Base-by-base conservation (phyloP, 2,888 invertebrate genomes). In the Napeogenes sylphis region DNA sequence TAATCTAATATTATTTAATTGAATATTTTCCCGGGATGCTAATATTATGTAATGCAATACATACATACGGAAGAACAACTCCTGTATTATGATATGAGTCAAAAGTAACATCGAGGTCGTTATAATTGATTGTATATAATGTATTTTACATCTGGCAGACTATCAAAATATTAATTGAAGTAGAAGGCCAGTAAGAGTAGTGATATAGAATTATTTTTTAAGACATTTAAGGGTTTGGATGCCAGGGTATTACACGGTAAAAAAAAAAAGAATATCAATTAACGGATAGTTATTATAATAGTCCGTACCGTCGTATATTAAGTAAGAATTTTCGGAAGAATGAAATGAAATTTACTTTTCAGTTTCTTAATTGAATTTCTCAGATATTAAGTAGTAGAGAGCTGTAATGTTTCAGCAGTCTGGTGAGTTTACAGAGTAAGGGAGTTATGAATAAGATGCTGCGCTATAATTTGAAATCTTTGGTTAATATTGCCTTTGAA, bases 381-480 rank as follows among this genome's bases (percentile, higher is more conserved):
- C 45, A 55, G 12, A 45, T 59, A 55, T 59, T 59, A 55, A 54
- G 55, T 55, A 45, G 35, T 45, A 45, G 45, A 55, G 45, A 13
- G 55, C 45, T 59, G 32, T 45, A 12, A 58, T 51, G 51, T 58
- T 42, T 42, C 35, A 53, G 45, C 54, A 54, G 54, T 59, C 54
- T 53, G 42, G 45, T 59, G 32, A 59, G 59, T 59, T 45, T 45
- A 54, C 46, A 45, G 35, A 33, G 5, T 51, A 14, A 33, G 45
- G 45, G 21, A 46, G 4, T 33, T 38, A 32, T 45, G 59, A 33
- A 30, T 10, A 45, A 54, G 45, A n/a, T 51, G 2, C 55, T 45
- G 14, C 58, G 30, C 46, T 54, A 32, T 21, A 33, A 59, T 54
- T 54, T 59, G 53, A 53, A 45, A 46, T 55, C 59, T 59, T 59